Conservation (phyloP, 2,113 vertebrate species). For the Prietella phreatophila region DNA sequence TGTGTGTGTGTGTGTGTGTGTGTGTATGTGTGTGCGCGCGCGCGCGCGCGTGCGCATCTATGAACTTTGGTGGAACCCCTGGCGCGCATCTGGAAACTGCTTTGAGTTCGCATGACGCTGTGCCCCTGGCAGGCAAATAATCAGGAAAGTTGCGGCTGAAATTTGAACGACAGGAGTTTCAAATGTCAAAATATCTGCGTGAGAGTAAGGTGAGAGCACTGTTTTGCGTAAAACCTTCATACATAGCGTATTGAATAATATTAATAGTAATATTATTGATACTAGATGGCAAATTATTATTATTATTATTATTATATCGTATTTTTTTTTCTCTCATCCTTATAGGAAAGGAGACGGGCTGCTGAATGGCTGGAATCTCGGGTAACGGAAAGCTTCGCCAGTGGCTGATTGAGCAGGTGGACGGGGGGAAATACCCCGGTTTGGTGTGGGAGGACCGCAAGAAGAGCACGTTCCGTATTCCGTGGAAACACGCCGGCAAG, state of each 20-base stretch:
- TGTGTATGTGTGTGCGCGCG: neutral
- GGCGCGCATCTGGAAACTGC: conserved; percentile 30
- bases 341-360: neutral
- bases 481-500: conserved; percentile 84
- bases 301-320: neutral
- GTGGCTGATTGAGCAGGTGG: conserved; percentile 93
- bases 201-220: conserved; percentile 19
- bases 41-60: neutral
- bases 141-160: conserved; percentile 47
- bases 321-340: neutral
- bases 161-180: conserved; percentile 44
- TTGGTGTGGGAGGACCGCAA: conserved; percentile 81
- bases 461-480: conserved; percentile 82
- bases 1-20: neutral
- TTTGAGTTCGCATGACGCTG: conserved; percentile 30
- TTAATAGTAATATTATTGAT: neutral
- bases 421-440: conserved; percentile 76
- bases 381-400: conserved; percentile 95
- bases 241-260: neutral
- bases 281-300: neutral
- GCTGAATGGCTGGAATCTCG: conserved; percentile 78
- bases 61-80: conserved; percentile 39
- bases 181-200: conserved; percentile 44
- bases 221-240: conserved; percentile 4
- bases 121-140: conserved; percentile 39